Evolutionary conservation across 23 tunicate species (phyloP).

Genomic region (Aplidium turbinatum): DNA sequence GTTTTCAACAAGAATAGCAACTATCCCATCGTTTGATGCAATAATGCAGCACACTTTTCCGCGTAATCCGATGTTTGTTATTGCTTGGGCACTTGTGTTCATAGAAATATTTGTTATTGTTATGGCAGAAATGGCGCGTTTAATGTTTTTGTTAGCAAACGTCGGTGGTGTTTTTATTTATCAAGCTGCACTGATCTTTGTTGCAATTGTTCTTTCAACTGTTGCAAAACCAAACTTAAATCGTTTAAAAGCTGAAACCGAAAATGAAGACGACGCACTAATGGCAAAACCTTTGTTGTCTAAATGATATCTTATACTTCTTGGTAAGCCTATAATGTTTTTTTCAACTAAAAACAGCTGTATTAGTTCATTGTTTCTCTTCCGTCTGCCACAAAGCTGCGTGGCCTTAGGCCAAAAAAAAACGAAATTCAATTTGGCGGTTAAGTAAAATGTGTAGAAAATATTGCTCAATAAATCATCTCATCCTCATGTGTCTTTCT

Average conservation of each 20-base stretch:
- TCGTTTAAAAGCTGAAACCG: not conserved
- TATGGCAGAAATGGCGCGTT: not conserved
- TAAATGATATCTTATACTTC: too few species aligned
- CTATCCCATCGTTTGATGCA: constrained; percentile 9
- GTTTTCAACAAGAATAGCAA: not conserved
- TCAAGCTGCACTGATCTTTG: not conserved
- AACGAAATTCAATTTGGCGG: too few species aligned
- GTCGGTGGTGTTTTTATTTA: not conserved
- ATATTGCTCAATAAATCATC: too few species aligned
- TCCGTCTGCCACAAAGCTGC: too few species aligned
- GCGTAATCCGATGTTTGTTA: not conserved
- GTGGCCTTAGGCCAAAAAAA: too few species aligned
- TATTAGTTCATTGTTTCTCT: too few species aligned
- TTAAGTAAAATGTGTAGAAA: too few species aligned
- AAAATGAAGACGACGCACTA: not conserved
- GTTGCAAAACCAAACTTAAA: not conserved
- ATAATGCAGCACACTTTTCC: constrained; percentile 21
- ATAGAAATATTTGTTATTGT: not conserved
- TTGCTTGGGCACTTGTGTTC: not conserved
- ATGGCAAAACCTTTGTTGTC: too few species aligned
- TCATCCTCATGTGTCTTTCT: too few species aligned
- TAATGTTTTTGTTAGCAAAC: not conserved
- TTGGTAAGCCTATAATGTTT: too few species aligned
- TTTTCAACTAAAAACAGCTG: too few species aligned
- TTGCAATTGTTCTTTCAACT: not conserved